Evolutionary conservation across 2,797 vertebrate species (phyloP).

Genomic region (Centroberyx gerrardi): DNA sequence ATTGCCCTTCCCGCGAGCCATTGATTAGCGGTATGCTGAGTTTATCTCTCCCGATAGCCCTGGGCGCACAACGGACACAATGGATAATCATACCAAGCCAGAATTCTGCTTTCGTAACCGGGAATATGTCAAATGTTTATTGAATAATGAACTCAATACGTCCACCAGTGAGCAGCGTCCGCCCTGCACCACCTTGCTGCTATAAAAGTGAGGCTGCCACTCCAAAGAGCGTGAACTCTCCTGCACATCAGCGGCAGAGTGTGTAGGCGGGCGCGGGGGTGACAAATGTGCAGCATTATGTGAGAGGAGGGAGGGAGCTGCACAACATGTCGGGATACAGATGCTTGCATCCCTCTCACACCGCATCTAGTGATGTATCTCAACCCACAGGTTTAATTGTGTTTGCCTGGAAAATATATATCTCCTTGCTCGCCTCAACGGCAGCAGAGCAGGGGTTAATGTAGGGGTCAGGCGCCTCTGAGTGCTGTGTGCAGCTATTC

Average conservation of each 20-base stretch:
- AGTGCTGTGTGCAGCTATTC: constrained; percentile 56
- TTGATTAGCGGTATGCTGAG: constrained; percentile 51
- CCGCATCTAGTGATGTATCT: constrained; percentile 65
- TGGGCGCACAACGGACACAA: constrained; percentile 39
- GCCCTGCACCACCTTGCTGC: constrained; percentile 56
- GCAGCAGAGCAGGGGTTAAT: constrained; percentile 74
- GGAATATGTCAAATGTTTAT: constrained; percentile 70
- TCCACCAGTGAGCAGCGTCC: constrained; percentile 37
- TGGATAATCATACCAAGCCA: constrained; percentile 55
- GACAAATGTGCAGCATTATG: constrained; percentile 77
- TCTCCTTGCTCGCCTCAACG: constrained; percentile 43
- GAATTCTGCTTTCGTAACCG: constrained; percentile 62
- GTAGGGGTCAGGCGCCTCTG: constrained; percentile 62
- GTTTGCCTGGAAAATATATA: constrained; percentile 72
- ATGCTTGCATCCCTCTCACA: constrained; percentile 71
- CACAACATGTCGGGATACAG: constrained; percentile 74
- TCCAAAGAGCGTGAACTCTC: constrained; percentile 68
- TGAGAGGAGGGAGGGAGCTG: constrained; percentile 73
- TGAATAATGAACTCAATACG: constrained; percentile 73
- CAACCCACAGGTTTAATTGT: constrained; percentile 83
- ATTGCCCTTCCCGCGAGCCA: constrained; percentile 42
- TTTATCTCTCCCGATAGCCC: constrained; percentile 55
- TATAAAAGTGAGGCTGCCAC: constrained; percentile 71
- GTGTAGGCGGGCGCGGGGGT: constrained; percentile 64
- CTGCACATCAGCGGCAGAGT: constrained; percentile 49